Evolutionary conservation across 1,140 invertebrate species (phyloP).

Genomic region (Bombus cullumanus): DNA sequence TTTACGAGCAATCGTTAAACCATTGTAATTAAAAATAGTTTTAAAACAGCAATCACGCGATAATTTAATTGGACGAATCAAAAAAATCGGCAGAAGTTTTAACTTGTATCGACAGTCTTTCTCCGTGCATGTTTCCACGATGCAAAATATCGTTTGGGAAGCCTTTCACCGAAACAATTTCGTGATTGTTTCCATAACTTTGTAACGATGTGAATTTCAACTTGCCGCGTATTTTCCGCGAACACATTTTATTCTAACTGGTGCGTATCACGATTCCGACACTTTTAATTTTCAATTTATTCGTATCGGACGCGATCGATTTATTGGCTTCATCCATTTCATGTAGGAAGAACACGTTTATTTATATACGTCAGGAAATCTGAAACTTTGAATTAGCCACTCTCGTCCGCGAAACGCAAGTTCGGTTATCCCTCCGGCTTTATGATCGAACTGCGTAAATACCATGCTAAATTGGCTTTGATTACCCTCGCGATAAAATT

Average conservation of each 20-base stretch:
- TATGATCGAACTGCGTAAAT: neutral
- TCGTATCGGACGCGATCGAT: too few species aligned
- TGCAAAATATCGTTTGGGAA: neutral
- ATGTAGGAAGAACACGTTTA: neutral
- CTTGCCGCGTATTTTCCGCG: neutral
- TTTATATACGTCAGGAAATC: neutral
- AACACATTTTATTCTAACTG: neutral
- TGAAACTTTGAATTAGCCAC: neutral
- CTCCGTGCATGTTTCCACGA: neutral
- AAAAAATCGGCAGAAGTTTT: neutral
- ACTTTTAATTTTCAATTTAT: neutral
- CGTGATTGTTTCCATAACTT: neutral
- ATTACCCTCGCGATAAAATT: conserved; percentile 23
- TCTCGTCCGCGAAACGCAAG: neutral
- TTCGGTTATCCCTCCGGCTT: neutral
- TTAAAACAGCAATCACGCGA: neutral
- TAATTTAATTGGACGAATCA: neutral
- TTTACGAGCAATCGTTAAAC: neutral
- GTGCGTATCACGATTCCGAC: fast-evolving
- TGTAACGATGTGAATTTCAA: neutral
- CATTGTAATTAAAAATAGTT: neutral
- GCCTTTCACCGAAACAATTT: neutral
- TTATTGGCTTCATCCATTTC: neutral
- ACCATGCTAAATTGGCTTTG: conserved; percentile 16
- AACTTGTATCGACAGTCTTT: neutral